These are phyloP conservation scores for Perizoma flavofasciatum DNA, from an alignment of 2,888 invertebrate genomes.

Conservation along the genomic window DNA sequence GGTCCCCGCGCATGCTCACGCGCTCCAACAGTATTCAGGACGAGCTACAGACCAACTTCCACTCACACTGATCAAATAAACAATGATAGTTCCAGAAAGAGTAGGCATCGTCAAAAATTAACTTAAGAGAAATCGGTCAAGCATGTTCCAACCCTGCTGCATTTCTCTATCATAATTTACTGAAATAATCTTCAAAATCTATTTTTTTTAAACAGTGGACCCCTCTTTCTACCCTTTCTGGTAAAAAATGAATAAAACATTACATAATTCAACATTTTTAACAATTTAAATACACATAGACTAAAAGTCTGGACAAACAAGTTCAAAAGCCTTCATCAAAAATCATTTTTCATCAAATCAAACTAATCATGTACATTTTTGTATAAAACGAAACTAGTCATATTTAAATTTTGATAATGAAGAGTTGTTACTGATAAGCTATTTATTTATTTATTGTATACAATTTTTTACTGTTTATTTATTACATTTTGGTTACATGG, in stretches of 20 bases:
- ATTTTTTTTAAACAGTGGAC: no score
- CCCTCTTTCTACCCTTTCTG: no score
- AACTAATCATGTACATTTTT: constrained; percentile 47
- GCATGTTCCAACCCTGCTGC: no score
- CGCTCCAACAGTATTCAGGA: constrained; percentile 94
- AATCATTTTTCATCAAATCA: constrained; percentile 26
- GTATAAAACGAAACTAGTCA: constrained; percentile 69
- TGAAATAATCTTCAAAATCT: no score
- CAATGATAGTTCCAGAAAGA: not conserved
- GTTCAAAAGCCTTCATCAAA: constrained; percentile 14
- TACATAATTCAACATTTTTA: no score
- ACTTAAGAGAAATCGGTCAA: no score
- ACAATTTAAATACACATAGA: not conserved
- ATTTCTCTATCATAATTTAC: no score
- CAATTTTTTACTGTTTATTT: constrained; percentile 73
- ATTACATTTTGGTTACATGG: constrained; percentile 60
- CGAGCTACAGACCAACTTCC: constrained; percentile 85
- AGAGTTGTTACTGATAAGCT: constrained; percentile 68
- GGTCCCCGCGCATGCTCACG: constrained; percentile 83
- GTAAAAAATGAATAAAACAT: no score
- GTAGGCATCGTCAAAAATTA: not conserved
- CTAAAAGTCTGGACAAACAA: constrained; percentile 14
- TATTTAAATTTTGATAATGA: constrained; percentile 54
- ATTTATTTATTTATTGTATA: constrained; percentile 78
- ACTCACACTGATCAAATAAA: constrained; percentile 48